Evolutionary conservation across 2,797 vertebrate genomes (phyloP), one percentile per base, ranked within the genome.

Genomic region (Bryconaethiops microstoma): DNA sequence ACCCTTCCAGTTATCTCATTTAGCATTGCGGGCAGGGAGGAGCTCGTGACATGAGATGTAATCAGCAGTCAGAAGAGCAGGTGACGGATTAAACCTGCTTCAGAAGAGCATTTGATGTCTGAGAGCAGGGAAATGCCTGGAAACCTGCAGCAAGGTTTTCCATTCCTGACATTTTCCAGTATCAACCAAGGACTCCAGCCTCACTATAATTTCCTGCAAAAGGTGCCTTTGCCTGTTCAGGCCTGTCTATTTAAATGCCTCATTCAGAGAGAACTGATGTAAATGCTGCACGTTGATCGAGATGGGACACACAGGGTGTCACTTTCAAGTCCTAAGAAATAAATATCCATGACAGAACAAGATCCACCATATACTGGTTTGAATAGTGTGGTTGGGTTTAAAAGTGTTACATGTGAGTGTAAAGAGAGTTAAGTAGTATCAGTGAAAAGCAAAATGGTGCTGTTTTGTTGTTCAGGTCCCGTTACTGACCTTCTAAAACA

Each of bases 151-250:
- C 4, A 52, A 42, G 7, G 6, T 59, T 67, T 67, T 67, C 64
- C 64, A 67, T 67, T 67, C 64, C 64, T 42, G 17, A 67, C 19
- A 42, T 68, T 69, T 82, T 69, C 70, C 81, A 74, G 63, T 54
- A 42, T 75, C 17, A 42, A 42, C 67, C 48, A 55, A 84, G 84
- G 81, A 84, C 84, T 78, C 83, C 75, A 87, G 86, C 78, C 77
- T 90, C 88, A 87, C 91, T 92, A 89, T 92, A 92, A 93, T 93
- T 92, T 91, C 62, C 84, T 52, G 62, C 57, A n/a, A 81, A 50
- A 85, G 86, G 82, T 84, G 83, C 84, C 86, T 90, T 84, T 77
- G 91, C 92, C 84, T 91, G 93, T 93, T 85, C 92, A 91, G 79
- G 90, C 88, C 88, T 40, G 79, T 79, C 87, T 79, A 73, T 55